A percentile compares a stretch with the other conserved stretches of the same genome.
Conservation (phyloP, 1,140 invertebrate genomes). For the Notospermus geniculatus region DNA sequence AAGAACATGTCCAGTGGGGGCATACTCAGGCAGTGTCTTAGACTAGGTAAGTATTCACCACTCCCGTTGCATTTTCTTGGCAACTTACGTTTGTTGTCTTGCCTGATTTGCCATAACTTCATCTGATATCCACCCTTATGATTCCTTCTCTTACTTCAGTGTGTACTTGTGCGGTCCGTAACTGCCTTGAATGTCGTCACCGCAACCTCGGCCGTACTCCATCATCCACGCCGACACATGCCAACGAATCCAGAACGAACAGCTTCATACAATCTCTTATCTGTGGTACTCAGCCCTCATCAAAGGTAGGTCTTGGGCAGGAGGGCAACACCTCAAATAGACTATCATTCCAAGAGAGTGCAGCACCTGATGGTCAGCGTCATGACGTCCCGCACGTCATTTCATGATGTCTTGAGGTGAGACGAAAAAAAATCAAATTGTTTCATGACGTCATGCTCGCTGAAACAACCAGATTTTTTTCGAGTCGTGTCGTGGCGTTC, state of each 20-base stretch:
- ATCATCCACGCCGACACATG: slow-evolving; percentile 60
- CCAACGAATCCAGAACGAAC: slow-evolving; percentile 61
- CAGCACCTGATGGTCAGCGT: no score
- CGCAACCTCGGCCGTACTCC: slow-evolving; percentile 54
- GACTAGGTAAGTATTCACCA: slow-evolving; percentile 77
- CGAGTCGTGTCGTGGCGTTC: no score
- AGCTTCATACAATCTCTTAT: slow-evolving; percentile 81
- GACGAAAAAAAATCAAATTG: no score
- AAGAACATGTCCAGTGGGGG: slow-evolving; percentile 99
- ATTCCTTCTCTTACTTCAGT: slow-evolving; percentile 64
- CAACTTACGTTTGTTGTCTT: neutral
- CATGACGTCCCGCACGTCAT: no score
- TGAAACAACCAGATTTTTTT: no score
- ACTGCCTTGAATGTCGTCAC: slow-evolving; percentile 97
- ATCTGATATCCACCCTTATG: no score
- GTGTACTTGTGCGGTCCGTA: slow-evolving; percentile 95
- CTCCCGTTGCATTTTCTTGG: neutral
- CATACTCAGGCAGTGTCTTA: slow-evolving; percentile 91
- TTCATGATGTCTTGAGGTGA: no score
- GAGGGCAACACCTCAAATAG: no score
- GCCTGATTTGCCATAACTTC: neutral
- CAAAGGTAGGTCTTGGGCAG: slow-evolving; percentile 64
- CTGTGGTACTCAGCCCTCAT: slow-evolving; percentile 78
- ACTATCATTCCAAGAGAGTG: no score
- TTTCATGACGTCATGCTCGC: no score